Conservation (phyloP, 2,113 vertebrate genomes). For the Festucalex cinctus region DNA sequence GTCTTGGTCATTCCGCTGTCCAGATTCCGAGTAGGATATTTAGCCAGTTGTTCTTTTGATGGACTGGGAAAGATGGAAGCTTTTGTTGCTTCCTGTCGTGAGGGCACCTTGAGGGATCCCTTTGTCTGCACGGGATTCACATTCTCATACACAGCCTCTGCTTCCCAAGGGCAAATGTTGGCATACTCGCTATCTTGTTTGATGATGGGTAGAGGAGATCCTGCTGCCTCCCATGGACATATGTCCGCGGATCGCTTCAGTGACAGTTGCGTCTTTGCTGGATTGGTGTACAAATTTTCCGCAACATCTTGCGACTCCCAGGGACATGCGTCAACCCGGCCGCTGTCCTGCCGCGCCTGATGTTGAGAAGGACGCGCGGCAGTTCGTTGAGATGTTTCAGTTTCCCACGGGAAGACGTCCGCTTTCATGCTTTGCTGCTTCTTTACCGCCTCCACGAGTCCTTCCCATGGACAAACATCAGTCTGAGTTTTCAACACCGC, state of each 20-base stretch:
- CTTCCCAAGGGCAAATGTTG: conserved; percentile 59
- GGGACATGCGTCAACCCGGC: conserved; percentile 21
- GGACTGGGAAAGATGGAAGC: conserved; percentile 27
- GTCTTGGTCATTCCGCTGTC: conserved; percentile 30
- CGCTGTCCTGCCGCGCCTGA: conserved; percentile 35
- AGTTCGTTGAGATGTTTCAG: conserved; percentile 17
- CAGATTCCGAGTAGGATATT: conserved; percentile 14
- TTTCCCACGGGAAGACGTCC: conserved; percentile 59
- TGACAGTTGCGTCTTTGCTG: conserved; percentile 32
- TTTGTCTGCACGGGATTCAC: conserved; percentile 39
- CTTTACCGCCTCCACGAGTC: conserved; percentile 28
- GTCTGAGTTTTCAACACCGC: conserved; percentile 34
- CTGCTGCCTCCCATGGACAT: conserved; percentile 57
- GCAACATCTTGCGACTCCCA: conserved; percentile 47
- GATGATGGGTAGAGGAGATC: conserved; percentile 25
- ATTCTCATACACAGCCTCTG: conserved; percentile 58
- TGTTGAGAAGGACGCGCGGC: conserved; percentile 51
- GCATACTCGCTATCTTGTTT: conserved; percentile 41
- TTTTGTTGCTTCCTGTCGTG: conserved; percentile 33
- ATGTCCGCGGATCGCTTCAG: conserved; percentile 21
- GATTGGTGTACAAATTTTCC: conserved; percentile 1
- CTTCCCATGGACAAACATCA: conserved; percentile 70
- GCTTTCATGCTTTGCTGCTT: conserved; percentile 43
- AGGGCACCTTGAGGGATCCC: conserved; percentile 34
- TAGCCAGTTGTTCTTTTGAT: conserved; percentile 23